phyloP scores from a whole-genome alignment of 2,888 invertebrate species.

The Resseliella maxima region DNA sequence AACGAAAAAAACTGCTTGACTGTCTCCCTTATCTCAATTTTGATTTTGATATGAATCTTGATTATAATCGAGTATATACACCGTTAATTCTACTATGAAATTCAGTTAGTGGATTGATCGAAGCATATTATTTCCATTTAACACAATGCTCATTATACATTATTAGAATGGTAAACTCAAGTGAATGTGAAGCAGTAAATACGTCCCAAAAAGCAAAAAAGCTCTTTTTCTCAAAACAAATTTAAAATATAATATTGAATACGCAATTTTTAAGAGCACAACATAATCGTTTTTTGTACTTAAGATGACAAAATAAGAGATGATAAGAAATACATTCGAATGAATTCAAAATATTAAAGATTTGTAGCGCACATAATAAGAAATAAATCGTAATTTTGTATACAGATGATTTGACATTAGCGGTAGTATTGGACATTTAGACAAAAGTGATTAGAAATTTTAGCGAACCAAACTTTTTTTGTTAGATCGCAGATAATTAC shows the following conservation, averaged over 20 bases:
- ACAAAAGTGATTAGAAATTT: not conserved
- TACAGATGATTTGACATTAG: slow-evolving; percentile 20
- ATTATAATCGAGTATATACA: not conserved
- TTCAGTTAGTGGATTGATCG: too few species aligned
- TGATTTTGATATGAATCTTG: not conserved
- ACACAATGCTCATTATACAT: slow-evolving; percentile 17
- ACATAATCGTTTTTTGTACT: slow-evolving; percentile 57
- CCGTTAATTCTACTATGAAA: not conserved
- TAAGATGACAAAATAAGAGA: slow-evolving; percentile 10
- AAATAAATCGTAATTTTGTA: not conserved
- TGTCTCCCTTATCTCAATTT: not conserved
- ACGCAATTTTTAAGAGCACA: slow-evolving; percentile 56
- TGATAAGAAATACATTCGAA: not conserved
- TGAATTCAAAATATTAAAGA: not conserved
- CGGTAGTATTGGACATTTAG: slow-evolving; percentile 7
- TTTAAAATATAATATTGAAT: slow-evolving; percentile 10
- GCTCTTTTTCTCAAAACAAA: slow-evolving; percentile 38
- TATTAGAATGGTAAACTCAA: not conserved
- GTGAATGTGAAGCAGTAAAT: slow-evolving; percentile 34
- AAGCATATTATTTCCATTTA: not conserved
- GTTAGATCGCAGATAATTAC: too few species aligned
- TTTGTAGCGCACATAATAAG: not conserved
- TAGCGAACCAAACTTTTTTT: not conserved
- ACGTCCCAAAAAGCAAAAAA: slow-evolving; percentile 35
- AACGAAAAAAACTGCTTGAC: not conserved